These are phyloP conservation scores for Callithrix jacchus DNA, from an alignment of 2,113 vertebrate species.

Conservation along the genomic window DNA sequence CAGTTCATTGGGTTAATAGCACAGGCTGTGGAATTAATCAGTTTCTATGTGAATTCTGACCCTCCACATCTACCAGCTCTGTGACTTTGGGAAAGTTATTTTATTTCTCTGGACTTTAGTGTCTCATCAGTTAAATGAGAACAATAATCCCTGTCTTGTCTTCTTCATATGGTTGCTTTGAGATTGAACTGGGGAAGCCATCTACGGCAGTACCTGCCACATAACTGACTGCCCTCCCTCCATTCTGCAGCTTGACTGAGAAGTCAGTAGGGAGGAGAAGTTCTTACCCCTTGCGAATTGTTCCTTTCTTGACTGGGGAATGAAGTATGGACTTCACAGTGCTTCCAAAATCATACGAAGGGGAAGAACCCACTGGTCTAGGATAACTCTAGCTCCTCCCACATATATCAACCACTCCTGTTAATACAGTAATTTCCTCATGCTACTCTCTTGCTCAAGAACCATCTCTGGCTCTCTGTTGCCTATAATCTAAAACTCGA, in stretches of 20 bases:
- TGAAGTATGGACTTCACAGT: neutral
- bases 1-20: neutral
- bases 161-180: neutral
- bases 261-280: neutral
- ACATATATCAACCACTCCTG: neutral
- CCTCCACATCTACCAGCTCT: neutral
- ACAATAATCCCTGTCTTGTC: neutral
- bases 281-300: neutral
- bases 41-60: neutral
- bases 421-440: neutral
- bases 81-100: neutral
- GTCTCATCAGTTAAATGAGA: neutral
- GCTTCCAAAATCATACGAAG: neutral
- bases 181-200: conserved; percentile 12
- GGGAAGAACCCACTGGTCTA: neutral
- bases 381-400: neutral
- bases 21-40: neutral
- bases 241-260: neutral
- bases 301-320: neutral
- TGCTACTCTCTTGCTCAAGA: neutral
- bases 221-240: neutral
- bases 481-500: neutral
- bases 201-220: neutral
- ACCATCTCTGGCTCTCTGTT: neutral
- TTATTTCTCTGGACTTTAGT: neutral